These are phyloP conservation scores for Hemiscyllium ocellatum DNA, from an alignment of 2,113 vertebrate genomes.

Conservation along the genomic window DNA sequence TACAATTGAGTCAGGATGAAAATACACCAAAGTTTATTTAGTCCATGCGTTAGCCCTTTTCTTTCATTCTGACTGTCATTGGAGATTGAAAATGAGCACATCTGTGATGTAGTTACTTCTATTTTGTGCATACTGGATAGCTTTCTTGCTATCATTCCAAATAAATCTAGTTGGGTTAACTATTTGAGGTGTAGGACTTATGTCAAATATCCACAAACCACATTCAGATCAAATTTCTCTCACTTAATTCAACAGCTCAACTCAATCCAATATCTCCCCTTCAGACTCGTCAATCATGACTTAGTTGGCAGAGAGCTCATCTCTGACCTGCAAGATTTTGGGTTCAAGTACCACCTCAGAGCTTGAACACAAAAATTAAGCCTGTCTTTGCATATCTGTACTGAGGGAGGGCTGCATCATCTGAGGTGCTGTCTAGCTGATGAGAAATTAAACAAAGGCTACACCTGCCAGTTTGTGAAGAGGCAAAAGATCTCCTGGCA, in stretches of 20 bases:
- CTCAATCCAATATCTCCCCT: not conserved
- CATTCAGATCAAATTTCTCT: not conserved
- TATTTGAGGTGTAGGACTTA: not conserved
- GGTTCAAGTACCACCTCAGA: not conserved
- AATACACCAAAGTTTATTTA: not conserved
- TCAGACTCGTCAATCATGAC: not conserved
- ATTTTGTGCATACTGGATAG: not conserved
- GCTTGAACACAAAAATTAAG: not conserved
- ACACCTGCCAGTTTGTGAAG: not conserved
- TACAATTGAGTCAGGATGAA: not conserved
- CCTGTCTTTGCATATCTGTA: not conserved
- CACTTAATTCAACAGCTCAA: not conserved
- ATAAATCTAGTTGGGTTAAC: not conserved
- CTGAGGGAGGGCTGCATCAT: too few species aligned
- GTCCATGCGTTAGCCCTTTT: not conserved
- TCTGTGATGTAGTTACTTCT: not conserved
- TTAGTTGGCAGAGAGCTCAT: not conserved
- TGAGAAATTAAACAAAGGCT: too few species aligned
- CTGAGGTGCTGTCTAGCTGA: too few species aligned
- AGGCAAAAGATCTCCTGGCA: not conserved
- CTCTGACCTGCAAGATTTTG: not conserved
- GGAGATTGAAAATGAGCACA: not conserved
- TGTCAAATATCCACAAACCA: not conserved
- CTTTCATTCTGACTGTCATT: not conserved
- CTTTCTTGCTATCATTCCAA: not conserved